Base-by-base conservation (phyloP, 2,113 vertebrate genomes). In the Sebastes fasciatus region DNA sequence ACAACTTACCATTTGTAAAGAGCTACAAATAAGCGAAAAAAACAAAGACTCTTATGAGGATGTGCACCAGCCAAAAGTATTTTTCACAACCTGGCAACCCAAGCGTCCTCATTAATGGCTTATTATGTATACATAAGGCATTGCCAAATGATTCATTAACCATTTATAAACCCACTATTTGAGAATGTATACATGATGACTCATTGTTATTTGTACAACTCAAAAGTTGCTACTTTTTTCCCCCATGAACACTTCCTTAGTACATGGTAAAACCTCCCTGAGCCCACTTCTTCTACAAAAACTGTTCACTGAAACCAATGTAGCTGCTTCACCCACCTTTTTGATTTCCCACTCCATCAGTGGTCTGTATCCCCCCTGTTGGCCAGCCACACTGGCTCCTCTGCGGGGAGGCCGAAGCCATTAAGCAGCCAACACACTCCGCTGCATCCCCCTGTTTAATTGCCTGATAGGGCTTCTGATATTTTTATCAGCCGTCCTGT, bases 401-500 rank as follows among this genome's bases (percentile, higher is more conserved):
- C 77, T 48, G 72, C 5, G 8, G 83, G 85, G 85, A 72, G 75
- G 86, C 78, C 4, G 55, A 81, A 55, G 70, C 91, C 84, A 90
- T 93, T 93, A 91, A 83, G 87, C 85, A 87, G 80, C 82, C 88
- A 84, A 60, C 90, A 88, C 88, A 84, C 89, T 85, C 71, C 84
- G 84, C 65, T 90, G 87, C 58, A n/a, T 90, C 80, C 86, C 86
- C 79, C 78, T 89, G 86, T 92, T 94, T 94, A 94, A 95, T 94
- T 94, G 92, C 90, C 90, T 91, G 91, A 93, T 93, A 88, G 86
- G 80, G 75, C 83, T 86, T 89, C 87, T 91, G 88, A 93, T 94
- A 94, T 94, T 95, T 94, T 93, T 92, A 95, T 94, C 93, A 88
- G 89, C 69, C 2, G 49, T 87, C 86, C 87, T 84, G 85, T 74